Evolutionary conservation across 2,888 invertebrate genomes (phyloP).

Genomic region (Arge pagana): DNA sequence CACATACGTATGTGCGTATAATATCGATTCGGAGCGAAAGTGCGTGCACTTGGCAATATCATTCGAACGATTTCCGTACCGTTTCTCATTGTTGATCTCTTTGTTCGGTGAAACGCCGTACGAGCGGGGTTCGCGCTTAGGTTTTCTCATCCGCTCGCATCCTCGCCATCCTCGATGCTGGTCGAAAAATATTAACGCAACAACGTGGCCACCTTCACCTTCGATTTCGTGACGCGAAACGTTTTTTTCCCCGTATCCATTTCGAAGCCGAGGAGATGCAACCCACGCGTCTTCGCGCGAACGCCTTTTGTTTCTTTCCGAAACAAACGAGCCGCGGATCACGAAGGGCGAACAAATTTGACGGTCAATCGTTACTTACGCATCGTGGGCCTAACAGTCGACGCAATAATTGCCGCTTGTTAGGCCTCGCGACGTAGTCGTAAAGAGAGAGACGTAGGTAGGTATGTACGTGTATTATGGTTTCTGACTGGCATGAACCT

Average conservation of each 20-base stretch:
- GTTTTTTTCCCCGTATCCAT: background rate
- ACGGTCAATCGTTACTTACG: constrained; percentile 40
- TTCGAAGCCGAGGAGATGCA: no score
- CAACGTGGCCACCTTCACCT: constrained; percentile 24
- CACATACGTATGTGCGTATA: no score
- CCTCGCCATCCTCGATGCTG: background rate
- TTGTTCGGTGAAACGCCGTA: background rate
- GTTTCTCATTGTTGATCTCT: background rate
- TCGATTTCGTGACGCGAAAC: constrained; percentile 32
- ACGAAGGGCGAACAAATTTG: constrained; percentile 36
- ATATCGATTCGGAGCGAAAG: constrained; percentile 18
- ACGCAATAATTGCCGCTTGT: constrained; percentile 47
- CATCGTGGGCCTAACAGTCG: no score
- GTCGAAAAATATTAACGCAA: constrained; percentile 9
- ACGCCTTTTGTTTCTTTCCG: constrained; percentile 37
- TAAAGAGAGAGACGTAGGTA: background rate
- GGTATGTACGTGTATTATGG: constrained; percentile 44
- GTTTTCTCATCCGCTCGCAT: no score
- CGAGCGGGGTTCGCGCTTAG: no score
- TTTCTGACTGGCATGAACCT: constrained; percentile 34
- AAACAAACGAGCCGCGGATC: constrained; percentile 41
- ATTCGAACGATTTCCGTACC: constrained; percentile 22
- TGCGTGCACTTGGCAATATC: constrained; percentile 40
- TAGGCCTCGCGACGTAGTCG: constrained; percentile 29
- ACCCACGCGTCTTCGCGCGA: no score